Evolutionary conservation across 2,797 vertebrate species (phyloP), one percentile per base, ranked within the genome.

Genomic region (Crenuchus spilurus): DNA sequence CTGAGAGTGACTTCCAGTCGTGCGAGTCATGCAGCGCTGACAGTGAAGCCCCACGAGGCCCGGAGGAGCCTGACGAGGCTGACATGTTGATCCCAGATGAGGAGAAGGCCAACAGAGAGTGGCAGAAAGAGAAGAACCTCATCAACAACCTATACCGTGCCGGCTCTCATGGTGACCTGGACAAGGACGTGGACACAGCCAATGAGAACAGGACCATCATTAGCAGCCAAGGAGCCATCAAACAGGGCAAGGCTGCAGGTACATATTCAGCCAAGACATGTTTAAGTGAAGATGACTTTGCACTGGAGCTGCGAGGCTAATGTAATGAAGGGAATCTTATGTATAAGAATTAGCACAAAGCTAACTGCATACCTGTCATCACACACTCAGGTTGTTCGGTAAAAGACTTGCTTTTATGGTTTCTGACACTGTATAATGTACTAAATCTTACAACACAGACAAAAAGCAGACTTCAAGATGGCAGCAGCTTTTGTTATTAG

Each of bases 71-170:
- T 74, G 93, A 92, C 37, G 97, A 99, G 88, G 95, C 95, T 0
- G 91, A 97, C 78, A 95, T 96, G 95, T 91, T 98, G 80, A 95
- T 98, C 83, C 93, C 90, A 0, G 95, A 96, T 26, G 96, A 97
- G 76, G 92, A 94, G 24, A 95, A 93, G 82, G 89, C 90, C 77
- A 93, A 92, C 85, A 94, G 95, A 84, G 95, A 96, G 52, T 95
- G 95, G 94, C 94, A 96, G 85, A 97, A 95, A 80, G 96, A 97
- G 85, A 98, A 96, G 90, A 92, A 91, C 70, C 76, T 93, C 72
- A 95, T 88, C 70, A 96, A 95, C 81, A 95, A 96, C 80, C 87
- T 95, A 64, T 96, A 94, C 83, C 91, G 92, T 80, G 86, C 80
- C 60, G 90, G 86, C 87, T 93, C 89, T 51, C 77, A 93, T 78